A percentile compares a stretch with the other conserved stretches of the same genome.
Evolutionary conservation across 1,140 invertebrate species (phyloP).

Genomic region (Ceratoteleas bidentatus): DNA sequence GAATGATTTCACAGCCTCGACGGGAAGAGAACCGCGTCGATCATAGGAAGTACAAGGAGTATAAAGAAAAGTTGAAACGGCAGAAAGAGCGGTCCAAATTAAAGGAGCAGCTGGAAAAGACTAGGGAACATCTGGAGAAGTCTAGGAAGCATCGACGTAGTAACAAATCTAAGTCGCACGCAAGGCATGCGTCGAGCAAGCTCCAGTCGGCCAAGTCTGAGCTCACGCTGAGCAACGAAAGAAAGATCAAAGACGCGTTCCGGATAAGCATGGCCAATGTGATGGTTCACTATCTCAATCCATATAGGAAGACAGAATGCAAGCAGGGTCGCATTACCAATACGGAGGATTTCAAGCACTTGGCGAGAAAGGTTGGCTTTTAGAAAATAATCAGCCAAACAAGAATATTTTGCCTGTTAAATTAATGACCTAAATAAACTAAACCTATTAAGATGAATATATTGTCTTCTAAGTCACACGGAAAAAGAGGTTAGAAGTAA

Average conservation of each 20-base stretch:
- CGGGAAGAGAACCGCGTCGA: no score
- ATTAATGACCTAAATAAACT: no score
- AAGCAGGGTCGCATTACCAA: conserved; percentile 91
- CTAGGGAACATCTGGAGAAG: conserved; percentile 77
- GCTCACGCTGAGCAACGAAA: conserved; percentile 77
- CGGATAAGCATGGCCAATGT: conserved; percentile 92
- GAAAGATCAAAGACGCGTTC: conserved; percentile 93
- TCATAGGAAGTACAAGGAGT: no score
- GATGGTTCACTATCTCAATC: conserved; percentile 94
- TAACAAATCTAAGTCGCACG: conserved; percentile 75
- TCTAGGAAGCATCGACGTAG: conserved; percentile 77
- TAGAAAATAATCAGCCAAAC: neutral
- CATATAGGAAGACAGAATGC: conserved; percentile 92
- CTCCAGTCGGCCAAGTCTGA: conserved; percentile 73
- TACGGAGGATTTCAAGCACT: conserved; percentile 97
- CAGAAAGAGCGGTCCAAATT: conserved; percentile 84
- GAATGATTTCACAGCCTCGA: no score
- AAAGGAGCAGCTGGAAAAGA: conserved; percentile 77
- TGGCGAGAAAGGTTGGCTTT: conserved; percentile 92
- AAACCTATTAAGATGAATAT: no score
- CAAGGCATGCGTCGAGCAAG: conserved; percentile 73
- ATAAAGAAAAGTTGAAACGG: no score
- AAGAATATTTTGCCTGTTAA: neutral
- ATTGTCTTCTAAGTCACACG: no score
- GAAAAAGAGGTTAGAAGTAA: no score